phyloP scores from a whole-genome alignment of 2,797 vertebrate species.

The Eulemur albifrons region DNA sequence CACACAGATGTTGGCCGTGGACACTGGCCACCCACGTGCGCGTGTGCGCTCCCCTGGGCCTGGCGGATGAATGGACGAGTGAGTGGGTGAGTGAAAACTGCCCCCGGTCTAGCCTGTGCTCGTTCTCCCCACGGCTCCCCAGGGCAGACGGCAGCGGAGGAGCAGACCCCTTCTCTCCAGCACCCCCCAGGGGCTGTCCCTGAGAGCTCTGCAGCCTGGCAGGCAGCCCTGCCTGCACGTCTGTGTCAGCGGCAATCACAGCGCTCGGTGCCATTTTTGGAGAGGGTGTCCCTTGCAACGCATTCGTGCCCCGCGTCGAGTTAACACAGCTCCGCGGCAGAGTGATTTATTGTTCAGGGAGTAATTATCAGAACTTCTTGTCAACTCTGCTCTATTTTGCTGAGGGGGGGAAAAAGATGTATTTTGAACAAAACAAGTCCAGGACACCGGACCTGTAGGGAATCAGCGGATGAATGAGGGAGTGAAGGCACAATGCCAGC shows the following conservation, averaged over 20 bases:
- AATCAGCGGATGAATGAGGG: slow-evolving; percentile 67
- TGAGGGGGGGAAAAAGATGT: not conserved
- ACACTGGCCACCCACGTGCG: accelerated
- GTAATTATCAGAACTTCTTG: slow-evolving; percentile 64
- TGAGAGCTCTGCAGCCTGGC: not conserved
- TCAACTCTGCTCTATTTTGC: slow-evolving; percentile 63
- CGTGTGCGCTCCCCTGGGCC: accelerated
- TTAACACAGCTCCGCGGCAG: not conserved
- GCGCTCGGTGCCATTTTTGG: not conserved
- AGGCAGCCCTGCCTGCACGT: not conserved
- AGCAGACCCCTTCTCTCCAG: not conserved
- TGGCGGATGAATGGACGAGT: not conserved
- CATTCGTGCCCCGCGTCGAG: not conserved
- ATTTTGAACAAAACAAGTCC: slow-evolving; percentile 59
- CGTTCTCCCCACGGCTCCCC: too few species aligned
- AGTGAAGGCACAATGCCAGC: not conserved
- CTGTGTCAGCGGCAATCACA: not conserved
- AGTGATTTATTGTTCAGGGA: slow-evolving; percentile 55
- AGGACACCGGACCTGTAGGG: slow-evolving; percentile 58
- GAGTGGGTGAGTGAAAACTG: not conserved
- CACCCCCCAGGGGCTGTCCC: accelerated
- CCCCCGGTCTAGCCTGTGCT: not conserved
- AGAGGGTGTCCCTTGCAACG: not conserved
- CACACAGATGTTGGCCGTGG: not conserved
- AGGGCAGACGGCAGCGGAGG: not conserved